These are phyloP conservation scores for Neodontobutis hainanensis DNA, from an alignment of 2,113 vertebrate genomes.

Conservation along the genomic window DNA sequence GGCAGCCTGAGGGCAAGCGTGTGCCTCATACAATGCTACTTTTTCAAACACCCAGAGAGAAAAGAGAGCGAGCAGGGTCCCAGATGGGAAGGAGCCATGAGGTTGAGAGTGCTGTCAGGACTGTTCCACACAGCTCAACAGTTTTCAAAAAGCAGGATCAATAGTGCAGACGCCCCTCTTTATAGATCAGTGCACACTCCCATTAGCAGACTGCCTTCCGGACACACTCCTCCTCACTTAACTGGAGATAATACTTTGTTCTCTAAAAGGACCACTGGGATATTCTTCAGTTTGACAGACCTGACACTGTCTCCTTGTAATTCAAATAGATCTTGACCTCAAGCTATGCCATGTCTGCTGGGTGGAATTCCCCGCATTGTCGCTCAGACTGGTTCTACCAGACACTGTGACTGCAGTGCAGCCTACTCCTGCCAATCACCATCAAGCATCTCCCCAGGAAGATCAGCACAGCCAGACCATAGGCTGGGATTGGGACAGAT, in stretches of 20 bases:
- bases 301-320: conserved; percentile 26
- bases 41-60: conserved; percentile 81
- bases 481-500: conserved; percentile 62
- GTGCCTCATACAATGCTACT: conserved; percentile 87
- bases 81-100: conserved; percentile 54
- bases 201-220: conserved; percentile 68
- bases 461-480: conserved; percentile 53
- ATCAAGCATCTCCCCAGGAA: conserved; percentile 25
- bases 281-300: conserved; percentile 30
- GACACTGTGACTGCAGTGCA: conserved; percentile 56
- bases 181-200: conserved; percentile 54
- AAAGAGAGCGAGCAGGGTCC: conserved; percentile 55
- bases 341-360: conserved; percentile 46
- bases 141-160: conserved; percentile 76
- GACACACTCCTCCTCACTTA: conserved; percentile 66
- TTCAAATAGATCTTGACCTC: conserved; percentile 62
- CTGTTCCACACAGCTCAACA: conserved; percentile 67
- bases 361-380: conserved; percentile 55
- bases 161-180: conserved; percentile 61
- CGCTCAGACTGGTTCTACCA: conserved; percentile 37
- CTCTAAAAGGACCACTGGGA: conserved; percentile 40
- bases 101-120: conserved; percentile 62
- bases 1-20: conserved; percentile 83
- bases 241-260: conserved; percentile 44
- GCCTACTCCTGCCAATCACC: conserved; percentile 48